Percentiles rank a stretch among this genome's conserved stretches.
These are phyloP conservation scores for Spodoptera picta DNA, from an alignment of 2,888 invertebrate species.

Conservation along the genomic window DNA sequence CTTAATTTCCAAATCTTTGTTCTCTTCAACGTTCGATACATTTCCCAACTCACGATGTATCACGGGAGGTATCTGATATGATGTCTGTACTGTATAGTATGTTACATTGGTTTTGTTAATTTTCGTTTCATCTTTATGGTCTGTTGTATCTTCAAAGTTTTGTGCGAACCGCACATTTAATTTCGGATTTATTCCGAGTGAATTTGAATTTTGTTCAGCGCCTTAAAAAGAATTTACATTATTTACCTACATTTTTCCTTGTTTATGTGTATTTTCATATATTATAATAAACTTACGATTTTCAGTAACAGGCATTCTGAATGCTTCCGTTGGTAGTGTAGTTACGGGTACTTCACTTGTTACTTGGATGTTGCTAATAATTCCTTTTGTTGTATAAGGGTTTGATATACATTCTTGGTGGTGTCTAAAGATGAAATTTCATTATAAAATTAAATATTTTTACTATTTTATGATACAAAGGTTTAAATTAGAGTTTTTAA, in stretches of 20 bases:
- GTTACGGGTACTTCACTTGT: slow-evolving; percentile 7
- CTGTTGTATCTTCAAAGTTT: slow-evolving; percentile 12
- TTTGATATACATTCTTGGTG: slow-evolving; percentile 55
- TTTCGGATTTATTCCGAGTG: slow-evolving; percentile 17
- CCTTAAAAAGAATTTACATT: slow-evolving; percentile 41
- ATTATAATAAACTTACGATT: slow-evolving; percentile 32
- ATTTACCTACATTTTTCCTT: slow-evolving; percentile 2
- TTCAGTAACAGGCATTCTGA: slow-evolving; percentile 9
- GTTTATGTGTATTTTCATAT: not conserved
- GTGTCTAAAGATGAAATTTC: slow-evolving; percentile 42
- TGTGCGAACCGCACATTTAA: slow-evolving; percentile 10
- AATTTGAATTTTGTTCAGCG: slow-evolving; percentile 14
- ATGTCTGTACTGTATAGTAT: not conserved
- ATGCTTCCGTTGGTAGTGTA: slow-evolving; percentile 22
- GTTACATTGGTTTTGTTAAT: slow-evolving; percentile 4
- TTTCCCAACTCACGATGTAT: slow-evolving; percentile 12
- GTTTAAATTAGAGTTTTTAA: not conserved
- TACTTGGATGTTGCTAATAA: not conserved
- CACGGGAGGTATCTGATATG: not conserved
- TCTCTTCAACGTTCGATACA: slow-evolving; percentile 12
- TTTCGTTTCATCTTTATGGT: not conserved
- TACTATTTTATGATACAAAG: not conserved
- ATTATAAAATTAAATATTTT: not conserved
- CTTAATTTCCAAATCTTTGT: slow-evolving; percentile 21
- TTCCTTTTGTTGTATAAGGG: slow-evolving; percentile 7